Evolutionary conservation across 2,888 invertebrate species (phyloP).

Genomic region (Dryococelus australis): DNA sequence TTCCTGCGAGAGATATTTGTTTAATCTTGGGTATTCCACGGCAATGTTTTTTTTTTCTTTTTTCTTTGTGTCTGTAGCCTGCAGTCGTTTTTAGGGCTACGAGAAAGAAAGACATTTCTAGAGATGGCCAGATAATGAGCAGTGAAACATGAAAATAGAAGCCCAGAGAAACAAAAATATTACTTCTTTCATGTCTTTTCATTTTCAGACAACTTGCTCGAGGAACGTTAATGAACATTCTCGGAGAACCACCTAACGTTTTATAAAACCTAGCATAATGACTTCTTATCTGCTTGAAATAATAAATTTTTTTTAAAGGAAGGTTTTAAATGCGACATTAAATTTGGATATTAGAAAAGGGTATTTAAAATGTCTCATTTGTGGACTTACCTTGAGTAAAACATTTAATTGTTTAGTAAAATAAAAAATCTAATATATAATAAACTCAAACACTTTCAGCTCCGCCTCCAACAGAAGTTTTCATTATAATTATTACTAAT

Average conservation of each 20-base stretch:
- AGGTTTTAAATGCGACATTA: not conserved
- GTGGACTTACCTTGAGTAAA: too few species aligned
- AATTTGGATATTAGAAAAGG: not conserved
- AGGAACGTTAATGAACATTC: not conserved
- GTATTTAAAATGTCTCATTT: too few species aligned
- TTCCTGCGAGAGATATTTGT: slow-evolving; percentile 1
- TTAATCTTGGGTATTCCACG: slow-evolving; percentile 5
- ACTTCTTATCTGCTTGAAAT: not conserved
- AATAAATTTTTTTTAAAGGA: not conserved
- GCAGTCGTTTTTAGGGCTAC: not conserved
- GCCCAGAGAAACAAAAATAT: not conserved
- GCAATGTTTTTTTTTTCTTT: not conserved
- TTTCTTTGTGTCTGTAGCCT: not conserved
- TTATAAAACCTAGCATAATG: not conserved
- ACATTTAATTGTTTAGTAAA: too few species aligned
- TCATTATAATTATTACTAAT: too few species aligned
- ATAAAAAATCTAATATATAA: too few species aligned
- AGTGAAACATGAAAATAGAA: not conserved
- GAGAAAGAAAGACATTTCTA: not conserved
- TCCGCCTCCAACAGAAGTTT: too few species aligned
- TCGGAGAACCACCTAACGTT: not conserved
- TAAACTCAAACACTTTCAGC: too few species aligned
- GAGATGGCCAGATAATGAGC: not conserved
- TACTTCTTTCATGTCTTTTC: slow-evolving; percentile 10
- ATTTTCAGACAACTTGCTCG: not conserved